phyloP scores from a whole-genome alignment of 2,888 invertebrate species.

The Xylota segnis region DNA sequence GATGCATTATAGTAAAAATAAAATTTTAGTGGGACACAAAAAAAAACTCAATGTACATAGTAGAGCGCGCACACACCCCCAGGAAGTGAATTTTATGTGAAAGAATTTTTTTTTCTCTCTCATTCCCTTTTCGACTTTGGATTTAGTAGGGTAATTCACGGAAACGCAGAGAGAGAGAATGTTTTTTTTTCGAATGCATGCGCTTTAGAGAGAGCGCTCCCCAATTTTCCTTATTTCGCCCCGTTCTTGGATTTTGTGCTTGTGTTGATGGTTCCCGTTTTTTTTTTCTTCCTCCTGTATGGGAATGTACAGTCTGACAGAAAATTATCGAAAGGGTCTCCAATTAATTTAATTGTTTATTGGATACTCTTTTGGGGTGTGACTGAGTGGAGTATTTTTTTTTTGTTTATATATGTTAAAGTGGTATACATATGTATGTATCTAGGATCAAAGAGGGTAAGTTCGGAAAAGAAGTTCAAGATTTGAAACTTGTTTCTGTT shows the following conservation, averaged over 20 bases:
- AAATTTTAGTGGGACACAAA: slow-evolving; percentile 55
- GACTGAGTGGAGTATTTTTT: not conserved
- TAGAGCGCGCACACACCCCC: slow-evolving; percentile 55
- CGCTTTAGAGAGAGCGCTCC: slow-evolving; percentile 58
- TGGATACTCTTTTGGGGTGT: not conserved
- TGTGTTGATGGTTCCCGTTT: slow-evolving; percentile 24
- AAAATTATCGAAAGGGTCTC: not conserved
- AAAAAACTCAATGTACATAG: slow-evolving; percentile 41
- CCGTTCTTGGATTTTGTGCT: slow-evolving; percentile 14
- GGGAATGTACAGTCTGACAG: slow-evolving; percentile 48
- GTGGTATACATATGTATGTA: not conserved
- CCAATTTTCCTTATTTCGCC: slow-evolving; percentile 47
- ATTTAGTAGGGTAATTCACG: slow-evolving; percentile 42
- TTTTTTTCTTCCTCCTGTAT: slow-evolving; percentile 5
- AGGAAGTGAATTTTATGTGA: slow-evolving; percentile 64
- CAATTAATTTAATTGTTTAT: not conserved
- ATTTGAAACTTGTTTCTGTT: too few relatives aligned
- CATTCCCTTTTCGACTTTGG: slow-evolving; percentile 20
- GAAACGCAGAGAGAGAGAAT: slow-evolving; percentile 37
- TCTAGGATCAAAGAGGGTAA: too few relatives aligned
- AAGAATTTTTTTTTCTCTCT: slow-evolving; percentile 45
- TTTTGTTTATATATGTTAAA: not conserved
- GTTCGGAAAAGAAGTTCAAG: too few relatives aligned
- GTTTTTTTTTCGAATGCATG: slow-evolving; percentile 53
- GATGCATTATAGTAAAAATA: slow-evolving; percentile 35